phyloP scores from a whole-genome alignment of 2,888 invertebrate species.

The Neocrepidodera transversa region DNA sequence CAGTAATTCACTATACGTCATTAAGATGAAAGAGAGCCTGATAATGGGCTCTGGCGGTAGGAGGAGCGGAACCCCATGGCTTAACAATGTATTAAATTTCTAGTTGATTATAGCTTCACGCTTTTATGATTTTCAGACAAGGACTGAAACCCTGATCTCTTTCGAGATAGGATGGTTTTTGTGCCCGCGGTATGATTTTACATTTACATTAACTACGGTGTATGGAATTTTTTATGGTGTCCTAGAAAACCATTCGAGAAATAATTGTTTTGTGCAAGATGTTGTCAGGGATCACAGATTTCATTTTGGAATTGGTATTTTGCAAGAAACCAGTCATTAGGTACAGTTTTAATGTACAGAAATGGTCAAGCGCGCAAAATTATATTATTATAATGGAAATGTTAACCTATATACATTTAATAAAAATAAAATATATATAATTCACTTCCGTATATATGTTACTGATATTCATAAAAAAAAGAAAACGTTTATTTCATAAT shows the following conservation, averaged over 20 bases:
- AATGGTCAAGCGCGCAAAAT: too few relatives aligned
- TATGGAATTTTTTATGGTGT: constrained; percentile 18
- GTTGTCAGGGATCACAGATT: too few relatives aligned
- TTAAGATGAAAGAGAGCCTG: constrained; percentile 45
- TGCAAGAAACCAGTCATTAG: too few relatives aligned
- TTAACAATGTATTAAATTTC: constrained; percentile 54
- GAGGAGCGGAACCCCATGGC: constrained; percentile 49
- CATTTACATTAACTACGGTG: constrained; percentile 19
- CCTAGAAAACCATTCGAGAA: constrained; percentile 14
- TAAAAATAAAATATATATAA: too few relatives aligned
- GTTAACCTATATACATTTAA: too few relatives aligned
- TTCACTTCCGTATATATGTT: too few relatives aligned
- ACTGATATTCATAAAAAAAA: too few relatives aligned
- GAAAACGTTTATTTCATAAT: too few relatives aligned
- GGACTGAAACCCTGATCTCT: constrained; percentile 19
- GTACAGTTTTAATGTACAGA: too few relatives aligned
- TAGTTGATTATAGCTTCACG: constrained; percentile 53
- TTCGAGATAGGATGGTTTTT: constrained; percentile 21
- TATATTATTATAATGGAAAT: too few relatives aligned
- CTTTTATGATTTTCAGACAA: constrained; percentile 50
- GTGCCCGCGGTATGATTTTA: constrained; percentile 20
- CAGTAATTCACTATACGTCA: constrained; percentile 47
- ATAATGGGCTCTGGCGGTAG: constrained; percentile 39
- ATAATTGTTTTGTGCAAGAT: too few relatives aligned
- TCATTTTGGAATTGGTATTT: too few relatives aligned